Evolutionary conservation across 2,797 vertebrate species (phyloP).

Genomic region (Micromesistius poutassou): DNA sequence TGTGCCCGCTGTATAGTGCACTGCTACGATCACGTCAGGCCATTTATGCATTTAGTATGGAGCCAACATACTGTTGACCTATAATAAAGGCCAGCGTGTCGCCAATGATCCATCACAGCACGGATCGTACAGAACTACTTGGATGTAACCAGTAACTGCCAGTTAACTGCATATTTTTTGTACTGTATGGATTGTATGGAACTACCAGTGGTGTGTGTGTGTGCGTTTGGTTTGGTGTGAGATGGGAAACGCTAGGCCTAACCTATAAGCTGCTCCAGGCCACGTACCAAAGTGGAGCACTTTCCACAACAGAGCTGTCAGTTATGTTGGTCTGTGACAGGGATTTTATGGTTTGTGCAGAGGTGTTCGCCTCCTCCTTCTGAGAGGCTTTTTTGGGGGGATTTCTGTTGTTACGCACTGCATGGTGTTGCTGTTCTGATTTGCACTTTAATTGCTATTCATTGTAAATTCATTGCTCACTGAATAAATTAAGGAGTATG

Average conservation of each 20-base stretch:
- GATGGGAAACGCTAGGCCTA: too few relatives aligned
- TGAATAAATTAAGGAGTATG: conserved; percentile 56
- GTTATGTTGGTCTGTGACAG: too few relatives aligned
- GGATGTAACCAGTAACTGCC: neutral
- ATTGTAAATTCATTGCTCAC: conserved; percentile 60
- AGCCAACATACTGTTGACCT: conserved; percentile 9
- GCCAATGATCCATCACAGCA: neutral
- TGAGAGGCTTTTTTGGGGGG: conserved; percentile 44
- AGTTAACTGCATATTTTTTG: neutral
- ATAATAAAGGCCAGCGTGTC: conserved; percentile 5
- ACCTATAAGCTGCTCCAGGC: too few relatives aligned
- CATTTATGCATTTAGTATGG: conserved; percentile 20
- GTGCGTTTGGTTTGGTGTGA: too few relatives aligned
- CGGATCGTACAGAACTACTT: neutral
- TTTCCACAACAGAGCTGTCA: too few relatives aligned
- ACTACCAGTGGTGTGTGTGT: neutral
- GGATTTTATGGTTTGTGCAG: neutral
- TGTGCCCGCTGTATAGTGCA: conserved; percentile 18
- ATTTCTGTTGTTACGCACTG: conserved; percentile 70
- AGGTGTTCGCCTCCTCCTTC: neutral
- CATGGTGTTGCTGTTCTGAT: conserved; percentile 78
- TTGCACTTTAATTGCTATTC: conserved; percentile 81
- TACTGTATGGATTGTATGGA: neutral
- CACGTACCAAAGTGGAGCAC: too few relatives aligned
- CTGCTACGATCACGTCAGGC: conserved; percentile 16